These are phyloP conservation scores for Oxycera nigricornis DNA, from an alignment of 2,888 invertebrate species.

Conservation along the genomic window DNA sequence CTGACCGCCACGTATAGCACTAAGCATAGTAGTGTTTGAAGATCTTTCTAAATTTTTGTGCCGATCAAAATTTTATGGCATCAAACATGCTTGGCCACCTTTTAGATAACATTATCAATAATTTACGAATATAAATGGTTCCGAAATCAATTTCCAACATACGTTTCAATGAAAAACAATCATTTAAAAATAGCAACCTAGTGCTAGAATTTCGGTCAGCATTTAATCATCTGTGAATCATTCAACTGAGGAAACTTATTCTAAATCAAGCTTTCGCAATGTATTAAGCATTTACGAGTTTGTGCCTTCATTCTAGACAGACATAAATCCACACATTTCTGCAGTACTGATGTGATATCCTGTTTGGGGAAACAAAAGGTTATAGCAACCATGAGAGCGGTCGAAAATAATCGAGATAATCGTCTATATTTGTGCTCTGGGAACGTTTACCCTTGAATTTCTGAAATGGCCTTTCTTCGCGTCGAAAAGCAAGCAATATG, in stretches of 20 bases:
- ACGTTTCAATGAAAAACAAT: no score
- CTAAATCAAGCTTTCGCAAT: background rate
- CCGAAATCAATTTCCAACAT: no score
- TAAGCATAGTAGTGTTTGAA: slow-evolving; percentile 40
- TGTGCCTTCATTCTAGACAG: background rate
- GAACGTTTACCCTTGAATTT: slow-evolving; percentile 17
- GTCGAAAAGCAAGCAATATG: no score
- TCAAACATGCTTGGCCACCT: no score
- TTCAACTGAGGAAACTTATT: no score
- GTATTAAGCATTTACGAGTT: background rate
- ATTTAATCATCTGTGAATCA: no score
- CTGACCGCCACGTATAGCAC: slow-evolving; percentile 22
- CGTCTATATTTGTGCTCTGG: slow-evolving; percentile 27
- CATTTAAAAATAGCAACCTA: no score
- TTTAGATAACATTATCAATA: no score
- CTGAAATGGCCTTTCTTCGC: background rate
- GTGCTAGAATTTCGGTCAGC: no score
- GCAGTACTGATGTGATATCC: slow-evolving; percentile 19
- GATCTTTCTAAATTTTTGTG: slow-evolving; percentile 44
- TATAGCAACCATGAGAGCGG: slow-evolving; percentile 22
- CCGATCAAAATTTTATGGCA: no score
- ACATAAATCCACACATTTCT: slow-evolving; percentile 23
- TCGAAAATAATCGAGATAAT: slow-evolving; percentile 31
- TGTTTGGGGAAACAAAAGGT: slow-evolving; percentile 34
- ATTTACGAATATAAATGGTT: no score